phyloP scores from a whole-genome alignment of 2,888 invertebrate genomes.

The Diarsia rubi region DNA sequence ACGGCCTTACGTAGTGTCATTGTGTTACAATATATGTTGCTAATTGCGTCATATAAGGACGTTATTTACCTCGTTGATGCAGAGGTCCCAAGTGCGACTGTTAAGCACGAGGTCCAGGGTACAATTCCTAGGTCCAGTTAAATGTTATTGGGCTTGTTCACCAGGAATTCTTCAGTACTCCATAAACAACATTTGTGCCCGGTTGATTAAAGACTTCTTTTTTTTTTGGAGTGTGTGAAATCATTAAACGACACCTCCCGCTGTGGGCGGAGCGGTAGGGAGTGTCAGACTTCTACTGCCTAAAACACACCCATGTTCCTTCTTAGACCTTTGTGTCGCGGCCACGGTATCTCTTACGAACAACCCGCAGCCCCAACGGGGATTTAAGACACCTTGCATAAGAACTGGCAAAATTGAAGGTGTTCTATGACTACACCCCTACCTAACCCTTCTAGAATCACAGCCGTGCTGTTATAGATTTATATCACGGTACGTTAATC shows the following conservation, averaged over 20 bases:
- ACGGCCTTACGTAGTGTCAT: no score
- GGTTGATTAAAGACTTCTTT: no score
- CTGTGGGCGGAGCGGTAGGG: no score
- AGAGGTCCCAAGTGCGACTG: neutral
- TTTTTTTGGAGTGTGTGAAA: no score
- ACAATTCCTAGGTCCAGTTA: neutral
- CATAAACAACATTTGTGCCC: neutral
- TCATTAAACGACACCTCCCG: no score
- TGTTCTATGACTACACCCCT: neutral
- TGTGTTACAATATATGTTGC: neutral
- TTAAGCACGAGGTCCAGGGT: neutral
- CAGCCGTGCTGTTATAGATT: neutral
- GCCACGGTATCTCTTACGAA: no score
- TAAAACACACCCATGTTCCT: no score
- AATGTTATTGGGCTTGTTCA: no score
- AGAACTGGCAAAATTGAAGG: neutral
- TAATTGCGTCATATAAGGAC: neutral
- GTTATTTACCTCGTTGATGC: neutral
- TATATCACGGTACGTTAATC: neutral
- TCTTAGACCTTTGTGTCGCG: no score
- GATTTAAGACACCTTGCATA: no score
- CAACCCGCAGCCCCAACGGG: no score
- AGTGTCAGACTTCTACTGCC: no score
- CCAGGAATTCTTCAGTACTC: neutral
- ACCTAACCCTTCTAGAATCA: neutral